phyloP scores from a whole-genome alignment of 2,113 vertebrate genomes.

The Dascyllus trimaculatus region DNA sequence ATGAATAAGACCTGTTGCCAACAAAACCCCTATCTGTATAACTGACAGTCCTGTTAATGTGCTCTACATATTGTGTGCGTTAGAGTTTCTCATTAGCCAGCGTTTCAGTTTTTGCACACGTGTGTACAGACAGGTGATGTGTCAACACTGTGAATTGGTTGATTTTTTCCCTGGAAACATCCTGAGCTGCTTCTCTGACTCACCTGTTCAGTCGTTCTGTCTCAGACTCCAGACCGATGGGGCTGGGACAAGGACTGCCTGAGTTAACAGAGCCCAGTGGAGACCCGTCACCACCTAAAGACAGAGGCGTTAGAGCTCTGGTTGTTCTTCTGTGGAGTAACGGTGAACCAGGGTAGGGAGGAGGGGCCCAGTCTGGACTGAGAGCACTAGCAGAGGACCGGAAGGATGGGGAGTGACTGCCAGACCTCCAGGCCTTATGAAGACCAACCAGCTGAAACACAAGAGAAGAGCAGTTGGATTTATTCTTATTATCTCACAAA shows the following conservation, averaged over 20 bases:
- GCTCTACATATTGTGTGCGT: too few relatives aligned
- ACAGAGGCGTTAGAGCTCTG: constrained; percentile 55
- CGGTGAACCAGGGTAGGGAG: constrained; percentile 82
- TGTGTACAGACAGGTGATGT: neutral
- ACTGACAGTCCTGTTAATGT: neutral
- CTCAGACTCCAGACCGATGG: constrained; percentile 74
- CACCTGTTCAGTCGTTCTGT: constrained; percentile 83
- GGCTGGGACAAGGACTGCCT: constrained; percentile 59
- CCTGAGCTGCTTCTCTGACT: constrained; percentile 10
- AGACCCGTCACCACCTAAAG: constrained; percentile 61
- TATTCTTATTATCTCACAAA: neutral
- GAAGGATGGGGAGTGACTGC: constrained; percentile 62
- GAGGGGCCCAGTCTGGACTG: constrained; percentile 79
- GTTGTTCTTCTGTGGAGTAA: constrained; percentile 71
- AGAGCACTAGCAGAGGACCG: constrained; percentile 58
- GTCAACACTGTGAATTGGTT: neutral
- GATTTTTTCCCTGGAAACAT: constrained; percentile 6
- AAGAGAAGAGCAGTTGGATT: neutral
- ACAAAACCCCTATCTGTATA: neutral
- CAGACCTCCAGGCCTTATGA: constrained; percentile 80
- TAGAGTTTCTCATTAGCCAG: too few relatives aligned
- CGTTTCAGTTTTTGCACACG: neutral
- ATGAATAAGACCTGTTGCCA: neutral
- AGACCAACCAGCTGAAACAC: constrained; percentile 82
- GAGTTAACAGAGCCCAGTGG: constrained; percentile 64